Percentiles rank a stretch among this genome's conserved stretches.
phyloP scores from a whole-genome alignment of 2,797 vertebrate genomes.

The Meda fulgida region DNA sequence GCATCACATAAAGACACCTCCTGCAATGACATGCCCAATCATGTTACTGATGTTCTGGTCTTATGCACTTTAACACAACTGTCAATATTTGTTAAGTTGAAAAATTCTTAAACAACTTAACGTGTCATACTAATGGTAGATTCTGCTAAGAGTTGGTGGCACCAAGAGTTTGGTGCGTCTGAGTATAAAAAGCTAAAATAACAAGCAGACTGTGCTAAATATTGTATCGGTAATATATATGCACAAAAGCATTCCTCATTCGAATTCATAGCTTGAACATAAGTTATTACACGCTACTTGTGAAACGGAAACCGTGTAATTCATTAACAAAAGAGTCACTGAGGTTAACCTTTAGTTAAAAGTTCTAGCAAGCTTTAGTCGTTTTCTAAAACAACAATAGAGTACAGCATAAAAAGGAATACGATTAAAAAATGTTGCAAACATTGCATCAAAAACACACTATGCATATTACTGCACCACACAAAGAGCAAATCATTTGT shows the following conservation, averaged over 20 bases:
- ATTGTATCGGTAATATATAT: not conserved
- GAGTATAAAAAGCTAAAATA: not conserved
- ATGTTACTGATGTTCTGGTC: conserved; percentile 58
- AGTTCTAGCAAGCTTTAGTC: not conserved
- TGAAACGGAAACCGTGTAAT: conserved; percentile 41
- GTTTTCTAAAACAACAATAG: conserved; percentile 20
- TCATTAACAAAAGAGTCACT: conserved; percentile 34
- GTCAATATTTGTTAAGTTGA: conserved; percentile 30
- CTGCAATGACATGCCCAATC: conserved; percentile 64
- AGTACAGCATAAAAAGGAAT: not conserved
- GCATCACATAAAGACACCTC: conserved; percentile 40
- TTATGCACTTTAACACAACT: not conserved
- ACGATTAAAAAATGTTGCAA: not conserved
- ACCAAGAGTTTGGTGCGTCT: not conserved
- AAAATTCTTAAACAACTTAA: not conserved
- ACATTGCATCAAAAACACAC: not conserved
- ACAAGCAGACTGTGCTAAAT: not conserved
- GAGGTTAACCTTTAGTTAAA: conserved; percentile 38
- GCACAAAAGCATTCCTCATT: conserved; percentile 2
- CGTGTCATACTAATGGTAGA: not conserved
- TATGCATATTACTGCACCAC: not conserved
- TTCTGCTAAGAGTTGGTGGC: not conserved
- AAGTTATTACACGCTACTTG: not conserved
- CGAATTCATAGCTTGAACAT: conserved; percentile 6
- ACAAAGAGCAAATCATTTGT: not conserved